Base-by-base conservation (phyloP, 2,113 vertebrate genomes). In the Petroica traversi region DNA sequence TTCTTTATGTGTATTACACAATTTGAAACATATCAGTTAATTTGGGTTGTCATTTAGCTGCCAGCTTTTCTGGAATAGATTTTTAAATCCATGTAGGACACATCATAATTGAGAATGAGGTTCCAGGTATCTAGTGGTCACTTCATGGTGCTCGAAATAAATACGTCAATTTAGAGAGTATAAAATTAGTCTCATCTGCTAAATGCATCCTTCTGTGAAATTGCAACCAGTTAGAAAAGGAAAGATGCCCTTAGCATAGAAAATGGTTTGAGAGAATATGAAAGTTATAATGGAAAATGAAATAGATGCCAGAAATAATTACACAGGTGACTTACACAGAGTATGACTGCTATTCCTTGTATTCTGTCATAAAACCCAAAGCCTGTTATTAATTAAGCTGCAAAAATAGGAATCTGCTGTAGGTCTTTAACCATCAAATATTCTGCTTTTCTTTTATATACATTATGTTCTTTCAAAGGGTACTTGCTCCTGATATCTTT, bases 241-340 rank as follows among this genome's bases (percentile, higher is more conserved):
- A 89, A 94, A 93, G 78, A 96, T 94, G 93, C 90, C 82, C 61
- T 84, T 86, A 93, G 88, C 68, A 84, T 41, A 64, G 85, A 68
- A 93, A 94, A 81, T 88, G 28, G 82, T 80, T 94, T 77, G 48
- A 77, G 59, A 74, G 85, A 86, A 80, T 88, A 88, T 84, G 88
- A 63, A 92, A 93, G 75, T 74, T 95, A 88, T 94, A 94, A 93
- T 92, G 66, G 93, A 94, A 96, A 97, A 92, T 64, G 82, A 86
- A 93, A 96, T 94, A 94, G 93, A 74, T 96, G 92, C 59, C 96
- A 96, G 79, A 95, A 96, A 94, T 96, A 96, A 97, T 97, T 97
- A 93, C 82, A 95, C 92, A 97, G 95, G 88, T 96, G 94, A 93
- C 75, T 96, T 93, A 88, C 67, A 94, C 67, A 52, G 85, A 74